phyloP scores from a whole-genome alignment of 2,888 invertebrate species.

The Parnassius mnemosyne region DNA sequence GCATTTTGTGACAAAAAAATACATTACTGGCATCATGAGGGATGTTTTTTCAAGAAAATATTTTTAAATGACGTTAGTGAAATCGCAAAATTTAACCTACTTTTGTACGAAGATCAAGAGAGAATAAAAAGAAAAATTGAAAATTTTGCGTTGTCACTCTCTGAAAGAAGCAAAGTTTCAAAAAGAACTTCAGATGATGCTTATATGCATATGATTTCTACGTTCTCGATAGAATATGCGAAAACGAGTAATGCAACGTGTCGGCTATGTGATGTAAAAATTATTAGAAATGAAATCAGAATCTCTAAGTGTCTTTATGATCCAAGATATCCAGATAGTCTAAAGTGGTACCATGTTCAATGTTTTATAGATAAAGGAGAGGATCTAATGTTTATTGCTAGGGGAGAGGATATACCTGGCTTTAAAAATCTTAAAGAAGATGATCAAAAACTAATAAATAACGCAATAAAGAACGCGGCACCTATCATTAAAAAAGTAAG shows the following conservation, averaged over 20 bases:
- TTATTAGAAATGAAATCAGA: constrained; percentile 19
- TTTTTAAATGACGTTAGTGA: constrained; percentile 8
- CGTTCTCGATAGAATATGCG: constrained; percentile 23
- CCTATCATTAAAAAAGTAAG: constrained; percentile 12
- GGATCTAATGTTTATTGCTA: constrained; percentile 17
- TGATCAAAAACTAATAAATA: constrained; percentile 6
- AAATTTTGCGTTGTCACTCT: not conserved
- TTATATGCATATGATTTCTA: constrained; percentile 5
- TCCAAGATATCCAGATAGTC: constrained; percentile 21
- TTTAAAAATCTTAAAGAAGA: constrained; percentile 20
- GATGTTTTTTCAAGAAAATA: constrained; percentile 24
- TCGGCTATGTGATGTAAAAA: constrained; percentile 21
- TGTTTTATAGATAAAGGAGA: constrained; percentile 20
- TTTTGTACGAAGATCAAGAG: constrained; percentile 17
- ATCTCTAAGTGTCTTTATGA: constrained; percentile 24
- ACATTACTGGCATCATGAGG: constrained; percentile 23
- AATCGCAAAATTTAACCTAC: constrained; percentile 22
- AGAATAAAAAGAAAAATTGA: constrained; percentile 18
- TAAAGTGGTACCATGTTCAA: constrained; percentile 19
- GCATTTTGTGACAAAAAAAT: constrained; percentile 23
- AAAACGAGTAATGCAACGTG: constrained; percentile 22
- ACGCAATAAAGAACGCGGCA: constrained; percentile 10
- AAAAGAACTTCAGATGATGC: constrained; percentile 10
- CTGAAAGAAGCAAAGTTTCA: constrained; percentile 2
- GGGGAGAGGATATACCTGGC: constrained; percentile 20